A percentile compares a stretch with the other conserved stretches of the same genome.
These are phyloP conservation scores for Poeciliopsis turrubarensis DNA, from an alignment of 2,113 vertebrate genomes.

Conservation along the genomic window DNA sequence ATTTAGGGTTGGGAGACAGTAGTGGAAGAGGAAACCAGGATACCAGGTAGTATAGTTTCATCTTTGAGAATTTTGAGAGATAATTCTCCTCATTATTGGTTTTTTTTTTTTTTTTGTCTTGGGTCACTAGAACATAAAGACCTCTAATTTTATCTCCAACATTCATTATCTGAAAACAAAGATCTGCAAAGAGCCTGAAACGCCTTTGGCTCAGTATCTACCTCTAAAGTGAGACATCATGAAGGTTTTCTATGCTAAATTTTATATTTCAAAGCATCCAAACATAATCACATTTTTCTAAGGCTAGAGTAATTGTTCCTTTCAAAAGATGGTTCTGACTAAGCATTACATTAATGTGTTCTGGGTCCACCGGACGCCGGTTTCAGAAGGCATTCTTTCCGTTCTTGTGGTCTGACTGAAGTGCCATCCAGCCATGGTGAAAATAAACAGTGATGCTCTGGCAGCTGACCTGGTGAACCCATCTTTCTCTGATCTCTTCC, in stretches of 20 bases:
- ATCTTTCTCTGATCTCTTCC: constrained; percentile 38
- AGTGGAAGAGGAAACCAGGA: too few relatives aligned
- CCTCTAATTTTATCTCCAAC: too few relatives aligned
- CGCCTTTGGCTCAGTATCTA: background rate
- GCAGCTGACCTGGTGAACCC: constrained; percentile 43
- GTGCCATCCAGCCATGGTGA: constrained; percentile 24
- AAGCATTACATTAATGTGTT: constrained; percentile 14
- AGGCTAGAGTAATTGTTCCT: background rate
- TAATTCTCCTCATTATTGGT: too few relatives aligned
- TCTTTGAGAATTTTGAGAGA: too few relatives aligned
- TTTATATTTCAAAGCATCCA: background rate
- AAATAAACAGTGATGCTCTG: constrained; percentile 29
- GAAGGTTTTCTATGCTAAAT: background rate
- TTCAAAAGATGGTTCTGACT: background rate
- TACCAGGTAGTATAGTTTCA: too few relatives aligned
- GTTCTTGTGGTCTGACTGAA: constrained; percentile 35
- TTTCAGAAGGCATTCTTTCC: constrained; percentile 12
- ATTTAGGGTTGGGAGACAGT: too few relatives aligned
- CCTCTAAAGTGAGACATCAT: background rate
- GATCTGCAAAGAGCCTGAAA: background rate
- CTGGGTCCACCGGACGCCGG: background rate
- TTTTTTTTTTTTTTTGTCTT: too few relatives aligned
- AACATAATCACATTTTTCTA: background rate
- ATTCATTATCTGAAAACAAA: too few relatives aligned
- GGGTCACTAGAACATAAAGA: too few relatives aligned